Conservation (phyloP, 2,797 vertebrate species). For the Spinus pinus region DNA sequence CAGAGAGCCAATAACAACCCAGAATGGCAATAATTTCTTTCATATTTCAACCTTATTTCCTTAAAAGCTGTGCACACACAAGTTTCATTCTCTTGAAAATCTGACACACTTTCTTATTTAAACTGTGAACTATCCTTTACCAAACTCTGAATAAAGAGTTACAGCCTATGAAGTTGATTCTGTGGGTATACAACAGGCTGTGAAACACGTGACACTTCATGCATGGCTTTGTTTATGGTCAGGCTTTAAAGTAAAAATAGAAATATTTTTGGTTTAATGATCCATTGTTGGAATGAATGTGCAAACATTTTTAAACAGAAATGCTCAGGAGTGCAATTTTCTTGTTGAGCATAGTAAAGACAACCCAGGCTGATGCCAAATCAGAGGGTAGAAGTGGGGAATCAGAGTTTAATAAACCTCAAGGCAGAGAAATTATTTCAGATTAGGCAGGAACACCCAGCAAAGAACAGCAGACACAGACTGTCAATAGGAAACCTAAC, state of each 20-base stretch:
- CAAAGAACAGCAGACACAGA: neutral
- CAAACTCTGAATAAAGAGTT: neutral
- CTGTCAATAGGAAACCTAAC: neutral
- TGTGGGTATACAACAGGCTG: neutral
- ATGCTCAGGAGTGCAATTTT: neutral
- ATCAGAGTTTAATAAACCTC: neutral
- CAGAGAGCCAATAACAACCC: neutral
- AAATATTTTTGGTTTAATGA: slow-evolving; percentile 1
- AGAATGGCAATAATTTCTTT: neutral
- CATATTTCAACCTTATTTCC: neutral
- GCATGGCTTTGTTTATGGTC: neutral
- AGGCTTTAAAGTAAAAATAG: slow-evolving; percentile 2
- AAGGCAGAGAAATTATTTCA: neutral
- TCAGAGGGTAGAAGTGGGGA: neutral
- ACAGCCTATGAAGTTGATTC: neutral
- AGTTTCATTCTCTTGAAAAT: neutral
- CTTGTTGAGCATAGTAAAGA: neutral
- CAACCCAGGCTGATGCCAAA: neutral
- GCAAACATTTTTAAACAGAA: slow-evolving; percentile 8
- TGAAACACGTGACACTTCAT: neutral
- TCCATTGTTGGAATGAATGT: neutral
- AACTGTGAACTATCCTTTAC: neutral
- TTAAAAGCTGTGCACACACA: neutral
- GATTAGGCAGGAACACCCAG: neutral
- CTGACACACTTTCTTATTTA: neutral